phyloP scores from a whole-genome alignment of 2,797 vertebrate genomes.

The Melanotaenia maccullochi region DNA sequence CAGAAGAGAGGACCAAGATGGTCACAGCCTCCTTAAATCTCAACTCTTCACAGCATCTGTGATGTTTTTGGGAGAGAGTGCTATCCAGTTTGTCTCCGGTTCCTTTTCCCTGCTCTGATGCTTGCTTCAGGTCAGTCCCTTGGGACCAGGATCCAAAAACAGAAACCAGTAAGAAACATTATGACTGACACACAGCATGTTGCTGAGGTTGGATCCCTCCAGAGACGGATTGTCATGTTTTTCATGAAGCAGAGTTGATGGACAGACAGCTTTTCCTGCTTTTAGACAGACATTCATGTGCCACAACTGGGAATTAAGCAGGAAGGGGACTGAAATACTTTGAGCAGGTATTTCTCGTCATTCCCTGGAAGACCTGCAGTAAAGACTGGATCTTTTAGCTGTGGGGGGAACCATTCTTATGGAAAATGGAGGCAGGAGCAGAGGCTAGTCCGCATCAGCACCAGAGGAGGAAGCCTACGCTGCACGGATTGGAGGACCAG shows the following conservation, averaged over 20 bases:
- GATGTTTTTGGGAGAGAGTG: constrained; percentile 69
- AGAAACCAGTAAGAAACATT: constrained; percentile 44
- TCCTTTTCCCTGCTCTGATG: constrained; percentile 61
- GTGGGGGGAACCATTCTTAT: constrained; percentile 64
- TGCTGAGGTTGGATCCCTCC: constrained; percentile 60
- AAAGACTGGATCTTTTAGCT: constrained; percentile 60
- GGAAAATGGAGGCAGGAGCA: constrained; percentile 92
- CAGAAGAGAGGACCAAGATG: constrained; percentile 75
- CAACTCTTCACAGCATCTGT: constrained; percentile 79
- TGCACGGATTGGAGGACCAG: constrained; percentile 96
- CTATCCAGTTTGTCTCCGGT: constrained; percentile 63
- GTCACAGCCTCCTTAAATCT: constrained; percentile 78
- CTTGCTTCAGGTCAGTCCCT: constrained; percentile 44
- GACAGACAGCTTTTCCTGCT: constrained; percentile 40
- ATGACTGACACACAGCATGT: constrained; percentile 49
- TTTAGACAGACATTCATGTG: constrained; percentile 67
- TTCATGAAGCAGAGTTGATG: constrained; percentile 73
- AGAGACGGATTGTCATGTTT: constrained; percentile 48
- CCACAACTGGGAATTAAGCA: constrained; percentile 34
- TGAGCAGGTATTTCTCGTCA: constrained; percentile 61
- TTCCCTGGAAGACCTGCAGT: constrained; percentile 28
- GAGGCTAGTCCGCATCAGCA: constrained; percentile 89
- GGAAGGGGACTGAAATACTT: constrained; percentile 68
- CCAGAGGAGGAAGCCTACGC: constrained; percentile 89
- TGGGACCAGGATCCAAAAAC: constrained; percentile 57